These are phyloP conservation scores for Gila orcuttii DNA, from an alignment of 2,113 vertebrate genomes.

Conservation along the genomic window DNA sequence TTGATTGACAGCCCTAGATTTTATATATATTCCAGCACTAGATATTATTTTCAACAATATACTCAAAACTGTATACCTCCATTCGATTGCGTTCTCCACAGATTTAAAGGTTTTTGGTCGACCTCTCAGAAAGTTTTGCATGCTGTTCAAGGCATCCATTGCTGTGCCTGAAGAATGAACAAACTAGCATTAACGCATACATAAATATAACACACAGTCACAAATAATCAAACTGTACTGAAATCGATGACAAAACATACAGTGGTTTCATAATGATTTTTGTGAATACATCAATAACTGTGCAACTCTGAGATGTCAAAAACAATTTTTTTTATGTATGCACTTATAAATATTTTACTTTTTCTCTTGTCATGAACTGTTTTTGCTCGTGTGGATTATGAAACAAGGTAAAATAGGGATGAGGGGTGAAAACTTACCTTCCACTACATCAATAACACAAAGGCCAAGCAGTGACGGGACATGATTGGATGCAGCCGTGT, in stretches of 20 bases:
- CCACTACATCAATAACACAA: slow-evolving; percentile 97
- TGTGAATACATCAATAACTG: not conserved
- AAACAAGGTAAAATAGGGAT: not conserved
- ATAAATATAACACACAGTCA: not conserved
- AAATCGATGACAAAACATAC: not conserved
- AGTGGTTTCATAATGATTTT: not conserved
- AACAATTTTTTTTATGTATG: too few species aligned
- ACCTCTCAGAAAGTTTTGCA: slow-evolving; percentile 98
- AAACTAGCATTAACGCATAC: not conserved
- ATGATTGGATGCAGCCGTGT: slow-evolving; percentile 86
- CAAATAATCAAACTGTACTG: not conserved
- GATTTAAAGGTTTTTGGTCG: slow-evolving; percentile 98
- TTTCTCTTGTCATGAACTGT: not conserved
- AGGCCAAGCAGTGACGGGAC: slow-evolving; percentile 91
- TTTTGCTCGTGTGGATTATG: not conserved
- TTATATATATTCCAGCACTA: not conserved
- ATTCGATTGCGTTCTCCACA: slow-evolving; percentile 96
- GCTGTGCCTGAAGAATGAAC: slow-evolving; percentile 84
- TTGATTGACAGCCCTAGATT: not conserved
- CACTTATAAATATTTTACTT: not conserved
- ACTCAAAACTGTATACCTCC: slow-evolving; percentile 81
- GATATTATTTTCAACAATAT: not conserved
- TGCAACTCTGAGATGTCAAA: not conserved
- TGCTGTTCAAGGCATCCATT: slow-evolving; percentile 98
- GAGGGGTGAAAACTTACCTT: slow-evolving; percentile 78